phyloP scores from a whole-genome alignment of 2,888 invertebrate genomes.

The Agriopis leucophaearia region DNA sequence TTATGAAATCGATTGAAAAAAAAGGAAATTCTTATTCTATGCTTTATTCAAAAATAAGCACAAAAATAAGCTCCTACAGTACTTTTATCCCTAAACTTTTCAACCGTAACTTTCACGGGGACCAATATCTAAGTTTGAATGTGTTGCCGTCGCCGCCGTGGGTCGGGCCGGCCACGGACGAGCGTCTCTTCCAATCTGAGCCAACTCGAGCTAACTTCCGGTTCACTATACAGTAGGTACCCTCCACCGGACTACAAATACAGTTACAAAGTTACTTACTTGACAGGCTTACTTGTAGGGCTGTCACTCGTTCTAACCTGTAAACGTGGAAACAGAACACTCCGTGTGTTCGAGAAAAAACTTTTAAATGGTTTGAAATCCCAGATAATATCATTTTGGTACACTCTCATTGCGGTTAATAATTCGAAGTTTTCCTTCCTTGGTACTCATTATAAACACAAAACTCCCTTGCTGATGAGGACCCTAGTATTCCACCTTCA shows the following conservation, averaged over 20 bases:
- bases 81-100: not conserved
- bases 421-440: too few relatives aligned
- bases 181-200: not conserved
- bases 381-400: too few relatives aligned
- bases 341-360: not conserved
- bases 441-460: too few relatives aligned
- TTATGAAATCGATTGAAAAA: too few relatives aligned
- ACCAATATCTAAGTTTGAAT: conserved; percentile 2
- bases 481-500: too few relatives aligned
- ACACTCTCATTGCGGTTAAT: too few relatives aligned
- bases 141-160: too few relatives aligned
- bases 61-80: not conserved
- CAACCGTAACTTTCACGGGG: not conserved
- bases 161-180: not conserved
- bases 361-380: not conserved
- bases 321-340: not conserved
- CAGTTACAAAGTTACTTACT: conserved; percentile 4
- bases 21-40: too few relatives aligned
- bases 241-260: conserved; percentile 1
- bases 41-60: too few relatives aligned
- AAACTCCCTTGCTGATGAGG: too few relatives aligned
- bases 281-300: not conserved
- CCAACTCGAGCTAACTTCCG: not conserved
- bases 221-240: not conserved
- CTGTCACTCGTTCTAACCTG: not conserved